Conservation (phyloP, 2,797 vertebrate genomes). For the Microhierax caerulescens region DNA sequence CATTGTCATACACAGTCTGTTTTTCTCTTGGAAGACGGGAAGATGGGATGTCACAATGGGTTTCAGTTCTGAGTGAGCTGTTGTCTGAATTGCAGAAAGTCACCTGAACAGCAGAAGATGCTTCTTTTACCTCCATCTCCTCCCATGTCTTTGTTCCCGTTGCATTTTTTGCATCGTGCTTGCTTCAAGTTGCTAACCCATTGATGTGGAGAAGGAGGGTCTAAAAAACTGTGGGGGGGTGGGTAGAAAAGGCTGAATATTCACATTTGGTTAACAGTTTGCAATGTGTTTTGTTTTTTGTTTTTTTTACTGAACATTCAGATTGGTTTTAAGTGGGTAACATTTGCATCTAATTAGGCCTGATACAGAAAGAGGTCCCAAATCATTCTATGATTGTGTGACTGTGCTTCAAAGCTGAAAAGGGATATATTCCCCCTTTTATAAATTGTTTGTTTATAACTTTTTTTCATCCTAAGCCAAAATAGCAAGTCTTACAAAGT, state of each 20-base stretch:
- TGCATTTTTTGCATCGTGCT: background rate
- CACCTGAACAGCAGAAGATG: background rate
- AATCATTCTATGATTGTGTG: background rate
- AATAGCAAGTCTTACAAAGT: background rate
- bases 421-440: background rate
- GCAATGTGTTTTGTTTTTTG: accelerated
- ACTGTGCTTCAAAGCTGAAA: background rate
- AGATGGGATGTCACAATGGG: background rate
- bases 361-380: background rate
- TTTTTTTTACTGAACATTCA: background rate
- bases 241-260: background rate
- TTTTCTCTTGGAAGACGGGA: background rate
- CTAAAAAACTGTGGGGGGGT: background rate
- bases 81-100: background rate
- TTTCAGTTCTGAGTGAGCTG: background rate
- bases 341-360: background rate
- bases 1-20: background rate
- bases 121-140: background rate
- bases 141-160: background rate
- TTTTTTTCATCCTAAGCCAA: background rate
- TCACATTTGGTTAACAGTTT: background rate
- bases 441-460: background rate
- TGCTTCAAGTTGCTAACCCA: background rate
- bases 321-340: background rate
- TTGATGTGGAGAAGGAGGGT: background rate